Conservation (phyloP, 2,797 vertebrate genomes). For the Labroides dimidiatus region DNA sequence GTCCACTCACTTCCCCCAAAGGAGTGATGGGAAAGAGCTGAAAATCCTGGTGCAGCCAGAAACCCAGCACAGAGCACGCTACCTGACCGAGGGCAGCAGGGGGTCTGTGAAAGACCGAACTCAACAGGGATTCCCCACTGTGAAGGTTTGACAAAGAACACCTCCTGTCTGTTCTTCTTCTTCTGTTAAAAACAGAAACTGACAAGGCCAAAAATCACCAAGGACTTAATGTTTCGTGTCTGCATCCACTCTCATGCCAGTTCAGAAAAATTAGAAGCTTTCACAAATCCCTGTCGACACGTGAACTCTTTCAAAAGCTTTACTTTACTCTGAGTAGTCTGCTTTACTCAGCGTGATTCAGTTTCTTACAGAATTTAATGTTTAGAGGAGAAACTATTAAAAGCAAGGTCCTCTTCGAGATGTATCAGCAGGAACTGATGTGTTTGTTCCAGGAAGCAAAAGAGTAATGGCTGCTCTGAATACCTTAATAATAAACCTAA, state of each 20-base stretch:
- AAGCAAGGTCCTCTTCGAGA: no score
- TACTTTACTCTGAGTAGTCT: not conserved
- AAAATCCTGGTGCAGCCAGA: conserved; percentile 98
- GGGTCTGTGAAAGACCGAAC: conserved; percentile 98
- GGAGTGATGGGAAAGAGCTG: conserved; percentile 96
- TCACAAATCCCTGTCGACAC: not conserved
- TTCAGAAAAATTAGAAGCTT: conserved; percentile 14
- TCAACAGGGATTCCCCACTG: conserved; percentile 96
- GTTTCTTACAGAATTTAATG: no score
- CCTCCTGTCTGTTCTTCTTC: conserved; percentile 14
- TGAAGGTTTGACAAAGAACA: conserved; percentile 88
- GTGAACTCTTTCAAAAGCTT: not conserved
- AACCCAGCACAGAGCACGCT: conserved; percentile 97
- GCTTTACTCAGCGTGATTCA: not conserved
- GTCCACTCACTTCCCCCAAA: conserved; percentile 93
- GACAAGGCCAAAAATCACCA: conserved; percentile 6
- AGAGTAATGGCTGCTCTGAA: not conserved
- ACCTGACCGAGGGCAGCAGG: conserved; percentile 97
- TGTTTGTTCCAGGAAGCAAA: not conserved
- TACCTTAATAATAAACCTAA: conserved; percentile 11
- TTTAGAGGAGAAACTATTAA: no score
- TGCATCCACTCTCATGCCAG: not conserved
- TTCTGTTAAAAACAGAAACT: conserved; percentile 1
- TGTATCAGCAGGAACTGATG: not conserved
- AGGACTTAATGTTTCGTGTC: not conserved